Evolutionary conservation across 2,113 vertebrate species (phyloP).

Genomic region (Zosterops borbonicus): DNA sequence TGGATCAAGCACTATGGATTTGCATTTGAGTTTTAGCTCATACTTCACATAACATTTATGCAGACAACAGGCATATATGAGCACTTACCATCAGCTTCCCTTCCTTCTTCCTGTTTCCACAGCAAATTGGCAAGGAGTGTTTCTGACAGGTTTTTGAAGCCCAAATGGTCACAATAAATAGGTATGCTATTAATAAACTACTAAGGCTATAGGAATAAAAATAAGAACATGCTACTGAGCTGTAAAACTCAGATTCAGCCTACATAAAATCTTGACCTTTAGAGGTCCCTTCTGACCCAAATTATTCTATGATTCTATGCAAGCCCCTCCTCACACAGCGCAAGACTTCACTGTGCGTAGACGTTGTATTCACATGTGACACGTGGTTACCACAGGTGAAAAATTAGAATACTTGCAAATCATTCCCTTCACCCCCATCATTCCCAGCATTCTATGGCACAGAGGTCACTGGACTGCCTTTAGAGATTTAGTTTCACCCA

Average conservation of each 20-base stretch:
- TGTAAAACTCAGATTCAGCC: not conserved
- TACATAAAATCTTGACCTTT: not conserved
- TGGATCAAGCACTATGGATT: slow-evolving; percentile 28
- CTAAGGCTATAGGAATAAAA: not conserved
- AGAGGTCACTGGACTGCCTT: not conserved
- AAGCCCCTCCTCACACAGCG: not conserved
- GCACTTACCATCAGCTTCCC: not conserved
- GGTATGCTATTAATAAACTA: not conserved
- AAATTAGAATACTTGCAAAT: not conserved
- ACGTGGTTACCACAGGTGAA: not conserved
- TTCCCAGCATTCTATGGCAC: not conserved
- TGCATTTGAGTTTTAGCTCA: slow-evolving; percentile 28
- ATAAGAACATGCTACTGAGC: not conserved
- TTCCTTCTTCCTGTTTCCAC: not conserved
- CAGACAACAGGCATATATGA: not conserved
- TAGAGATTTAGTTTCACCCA: not conserved
- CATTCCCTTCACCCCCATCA: not conserved
- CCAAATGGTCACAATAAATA: not conserved
- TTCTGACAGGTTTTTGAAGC: not conserved
- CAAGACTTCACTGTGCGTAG: not conserved
- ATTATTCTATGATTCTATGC: not conserved
- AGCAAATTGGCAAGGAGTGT: not conserved
- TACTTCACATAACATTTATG: not conserved
- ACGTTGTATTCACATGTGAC: not conserved
- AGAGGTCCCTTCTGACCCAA: not conserved